Conservation (phyloP, 2,888 invertebrate species). For the Erebia palarica region DNA sequence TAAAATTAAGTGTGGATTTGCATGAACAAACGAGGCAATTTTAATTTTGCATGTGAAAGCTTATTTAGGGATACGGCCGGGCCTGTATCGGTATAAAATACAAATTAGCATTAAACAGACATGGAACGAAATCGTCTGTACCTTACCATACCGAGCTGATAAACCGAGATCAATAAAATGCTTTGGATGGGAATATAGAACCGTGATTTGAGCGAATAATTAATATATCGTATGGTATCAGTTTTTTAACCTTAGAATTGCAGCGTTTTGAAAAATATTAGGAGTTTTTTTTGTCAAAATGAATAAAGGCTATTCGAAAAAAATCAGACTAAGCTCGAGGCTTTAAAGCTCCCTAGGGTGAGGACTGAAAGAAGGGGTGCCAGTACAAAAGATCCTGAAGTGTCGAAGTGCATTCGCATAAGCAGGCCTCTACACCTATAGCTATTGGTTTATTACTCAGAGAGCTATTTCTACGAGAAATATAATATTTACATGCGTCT, state of each 20-base stretch:
- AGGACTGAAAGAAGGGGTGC: conserved; percentile 5
- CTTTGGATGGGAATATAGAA: background rate
- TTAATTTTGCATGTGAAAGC: conserved; percentile 54
- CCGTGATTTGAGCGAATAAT: too few species aligned
- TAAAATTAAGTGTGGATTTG: too few species aligned
- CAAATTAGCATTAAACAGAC: conserved; percentile 76
- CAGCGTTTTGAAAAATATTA: too few species aligned
- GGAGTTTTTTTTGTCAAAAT: too few species aligned
- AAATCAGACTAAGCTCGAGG: background rate
- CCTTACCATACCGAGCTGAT: conserved; percentile 46
- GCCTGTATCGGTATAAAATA: conserved; percentile 75
- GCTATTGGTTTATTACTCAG: too few species aligned
- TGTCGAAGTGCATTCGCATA: conserved; percentile 5
- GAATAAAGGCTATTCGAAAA: too few species aligned
- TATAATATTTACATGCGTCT: background rate
- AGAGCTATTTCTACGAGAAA: too few species aligned
- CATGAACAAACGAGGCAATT: conserved; percentile 64
- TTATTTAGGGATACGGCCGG: conserved; percentile 64
- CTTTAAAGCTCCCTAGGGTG: background rate
- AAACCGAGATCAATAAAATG: background rate
- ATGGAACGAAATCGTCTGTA: conserved; percentile 59
- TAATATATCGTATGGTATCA: too few species aligned
- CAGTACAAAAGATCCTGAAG: background rate
- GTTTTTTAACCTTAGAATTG: too few species aligned
- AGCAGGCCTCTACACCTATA: background rate